These are phyloP conservation scores for Diarsia dahlii DNA, from an alignment of 2,888 invertebrate genomes.

Conservation along the genomic window DNA sequence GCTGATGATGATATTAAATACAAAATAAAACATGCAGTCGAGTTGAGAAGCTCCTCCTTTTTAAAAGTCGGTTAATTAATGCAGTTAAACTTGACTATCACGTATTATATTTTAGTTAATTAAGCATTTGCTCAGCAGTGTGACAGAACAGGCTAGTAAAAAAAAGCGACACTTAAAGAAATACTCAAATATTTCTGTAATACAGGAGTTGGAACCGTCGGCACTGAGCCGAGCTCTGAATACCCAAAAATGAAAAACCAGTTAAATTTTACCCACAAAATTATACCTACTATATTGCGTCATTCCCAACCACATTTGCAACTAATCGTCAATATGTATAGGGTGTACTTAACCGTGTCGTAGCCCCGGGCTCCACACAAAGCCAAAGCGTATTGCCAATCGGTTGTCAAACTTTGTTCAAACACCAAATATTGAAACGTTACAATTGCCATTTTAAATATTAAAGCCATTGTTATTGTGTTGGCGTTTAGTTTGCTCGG, in stretches of 20 bases:
- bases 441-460: slow-evolving; percentile 59
- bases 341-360: slow-evolving; percentile 15
- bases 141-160: no score
- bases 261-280: no score
- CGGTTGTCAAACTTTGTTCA: slow-evolving; percentile 54
- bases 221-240: neutral
- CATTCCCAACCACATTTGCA: slow-evolving; percentile 6
- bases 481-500: slow-evolving; percentile 13
- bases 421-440: slow-evolving; percentile 59
- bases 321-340: slow-evolving; percentile 19
- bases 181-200: neutral
- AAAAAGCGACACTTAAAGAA: neutral
- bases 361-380: slow-evolving; percentile 44
- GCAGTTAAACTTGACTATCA: neutral
- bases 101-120: no score
- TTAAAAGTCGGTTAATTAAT: neutral
- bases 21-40: no score
- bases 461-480: slow-evolving; percentile 44
- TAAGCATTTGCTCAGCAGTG: no score
- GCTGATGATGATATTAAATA: no score
- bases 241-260: neutral
- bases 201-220: neutral
- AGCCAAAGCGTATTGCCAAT: slow-evolving; percentile 37
- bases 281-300: neutral
- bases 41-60: no score